Base-by-base conservation (phyloP, 2,888 invertebrate genomes). In the Eilema depressum region DNA sequence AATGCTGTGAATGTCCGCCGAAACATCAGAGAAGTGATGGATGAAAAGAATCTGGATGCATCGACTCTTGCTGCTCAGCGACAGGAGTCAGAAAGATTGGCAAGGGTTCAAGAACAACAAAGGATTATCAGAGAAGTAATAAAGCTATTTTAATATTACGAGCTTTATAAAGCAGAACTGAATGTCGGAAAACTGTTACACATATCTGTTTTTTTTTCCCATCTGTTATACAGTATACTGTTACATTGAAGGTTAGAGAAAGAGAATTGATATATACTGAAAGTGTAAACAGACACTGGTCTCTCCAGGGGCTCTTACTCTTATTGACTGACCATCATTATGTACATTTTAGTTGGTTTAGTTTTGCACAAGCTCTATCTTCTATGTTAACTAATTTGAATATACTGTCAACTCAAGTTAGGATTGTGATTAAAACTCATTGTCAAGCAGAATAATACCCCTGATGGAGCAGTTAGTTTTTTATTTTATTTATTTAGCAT, bases 1-100 rank as follows among this genome's bases (percentile, higher is more conserved):
- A 94, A 89, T 86, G 92, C 95, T 79, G 85, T 96, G 23, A 97
- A 97, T 90, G 96, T 98, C 86, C 96, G 98, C 59, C 96, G 98
- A 75, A 98, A 98, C 87, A 98, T 98, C 82, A 96, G 99, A 70
- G 98, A 99, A 93, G 99, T 99, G 12, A 97, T 99, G 97, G 98
- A 98, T 86, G 99, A 99, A 86, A 98, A 98, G 75, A 98, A 99
- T 88, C 93, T 99, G 76, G 99, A 99, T 88, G 98, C 98, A 75
- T 98, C 98, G 20, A 99, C 99, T 3, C 92, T 99, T 68, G 97
- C 97, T 30, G 99, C 99, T 0, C 99, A 99, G 90, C 96, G 98
- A 47, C 98, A 98, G 89, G 99, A 99, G 95, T 97, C 98, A 78
- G 99, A 99, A 91, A 96, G 98, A 88, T 95, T 98, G 80, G 96